Evolutionary conservation across 2,797 vertebrate species (phyloP), one percentile per base, ranked within the genome.

Genomic region (Merluccius polli): DNA sequence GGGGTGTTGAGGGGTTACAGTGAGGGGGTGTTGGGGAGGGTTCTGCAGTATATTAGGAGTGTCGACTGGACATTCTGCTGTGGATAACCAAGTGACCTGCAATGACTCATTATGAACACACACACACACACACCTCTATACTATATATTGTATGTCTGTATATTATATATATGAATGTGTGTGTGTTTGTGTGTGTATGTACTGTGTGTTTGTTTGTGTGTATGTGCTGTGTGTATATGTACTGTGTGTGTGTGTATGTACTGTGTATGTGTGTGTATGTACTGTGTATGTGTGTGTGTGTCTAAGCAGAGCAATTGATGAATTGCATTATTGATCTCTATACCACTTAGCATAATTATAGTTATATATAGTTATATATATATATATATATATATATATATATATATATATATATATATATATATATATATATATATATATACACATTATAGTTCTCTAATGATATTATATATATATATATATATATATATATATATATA

Each of bases 271-370:
- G 65, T 68, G 27, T 68, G 65, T 68, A n/a, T 67, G 63, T 67
- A n/a, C 2, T 29, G 16, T 52, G 44, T 52, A 27, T 68, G 65
- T 68, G 65, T 68, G 68, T 70, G 68, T 70, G 68, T 18, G 70
- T 71, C 24, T 67, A 83, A 83, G 27, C 79, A 83, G 73, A 77
- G 93, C 94, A 92, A 89, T 93, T 95, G 95, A 97, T 97, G 95
- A 96, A 97, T 96, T 93, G 92, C 93, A 88, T 89, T 95, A 97
- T 97, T 91, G 95, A 96, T 97, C 94, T 94, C 94, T 93, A 94
- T 95, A 94, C 95, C 95, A 96, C 96, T 97, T 96, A 95, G 93
- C 95, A 96, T 97, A 97, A 98, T 97, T 97, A 97, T 52, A 52
- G 94, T 91, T 90, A 91, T 85, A 93, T 96, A 96, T 97, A 95